Conservation (phyloP, 2,888 invertebrate species). For the Chloroclysta siterata region DNA sequence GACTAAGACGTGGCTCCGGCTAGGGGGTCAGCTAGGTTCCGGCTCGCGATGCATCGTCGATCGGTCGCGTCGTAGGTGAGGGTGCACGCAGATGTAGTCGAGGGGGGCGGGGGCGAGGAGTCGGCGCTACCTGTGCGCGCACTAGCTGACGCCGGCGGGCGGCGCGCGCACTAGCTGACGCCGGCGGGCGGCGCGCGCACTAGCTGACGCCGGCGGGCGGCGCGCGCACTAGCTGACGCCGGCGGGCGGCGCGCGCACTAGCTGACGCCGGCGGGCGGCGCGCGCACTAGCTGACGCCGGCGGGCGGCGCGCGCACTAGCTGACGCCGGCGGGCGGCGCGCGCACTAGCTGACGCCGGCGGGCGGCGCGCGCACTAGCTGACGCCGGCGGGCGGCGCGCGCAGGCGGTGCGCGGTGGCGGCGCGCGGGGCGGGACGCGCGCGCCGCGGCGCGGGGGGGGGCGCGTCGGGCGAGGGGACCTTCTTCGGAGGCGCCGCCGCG, state of each 20-base stretch:
- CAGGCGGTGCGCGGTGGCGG: conserved; percentile 48
- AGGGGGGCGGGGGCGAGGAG: background rate
- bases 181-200: conserved; percentile 17
- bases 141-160: conserved; percentile 44
- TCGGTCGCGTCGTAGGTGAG: background rate
- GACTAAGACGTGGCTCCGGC: background rate
- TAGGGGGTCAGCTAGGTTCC: background rate
- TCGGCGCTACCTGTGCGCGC: background rate
- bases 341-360: conserved; percentile 40
- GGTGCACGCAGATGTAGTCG: background rate
- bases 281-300: no score
- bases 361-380: conserved; percentile 36
- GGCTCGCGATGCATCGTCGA: background rate
- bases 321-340: conserved; percentile 1
- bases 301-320: conserved; percentile 28
- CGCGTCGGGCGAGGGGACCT: conserved; percentile 46
- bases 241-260: no score
- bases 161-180: conserved; percentile 25
- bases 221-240: no score
- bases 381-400: conserved; percentile 19
- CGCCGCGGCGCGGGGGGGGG: conserved; percentile 39
- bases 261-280: conserved; percentile 46
- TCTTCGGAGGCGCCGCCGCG: conserved; percentile 54
- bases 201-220: no score
- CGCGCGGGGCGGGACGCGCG: conserved; percentile 39